Evolutionary conservation across 2,113 vertebrate genomes (phyloP), one percentile per base, ranked within the genome.

Genomic region (Hemiprocne comata): DNA sequence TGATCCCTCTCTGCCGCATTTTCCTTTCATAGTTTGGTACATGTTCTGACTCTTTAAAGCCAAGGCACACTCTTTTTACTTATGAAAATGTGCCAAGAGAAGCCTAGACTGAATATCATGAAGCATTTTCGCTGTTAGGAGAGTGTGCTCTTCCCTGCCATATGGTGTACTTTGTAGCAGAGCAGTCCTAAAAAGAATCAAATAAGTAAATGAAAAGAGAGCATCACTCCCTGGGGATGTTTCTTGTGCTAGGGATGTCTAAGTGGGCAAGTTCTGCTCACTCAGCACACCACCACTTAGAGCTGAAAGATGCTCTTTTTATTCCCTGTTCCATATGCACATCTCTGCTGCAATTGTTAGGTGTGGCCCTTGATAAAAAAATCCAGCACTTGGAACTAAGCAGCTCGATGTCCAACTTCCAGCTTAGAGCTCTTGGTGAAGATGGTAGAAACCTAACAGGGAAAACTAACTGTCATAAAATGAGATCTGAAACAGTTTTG

Each of bases 81-180:
- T 44, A 78, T 19, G 20, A 87, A 94, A 94, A 87, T 26, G 29
- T 93, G 31, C n/a, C 81, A 89, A 84, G 44, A 25, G 82, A 95
- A 82, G 19, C 9, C 50, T 33, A 65, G 33, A 12, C 17, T 75
- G 42, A 78, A 13, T 50, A 80, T 69, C 34, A 72, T 57, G 33
- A 65, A 79, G 5, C 29, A 28, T 44, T 89, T 78, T 23, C 55
- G 44, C 31, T 25, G 20, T 82, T 62, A 64, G 42, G 26, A 81
- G n/a, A 74, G 7, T 4, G 3, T 44, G 28, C 4, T 61, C 4
- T 76, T 73, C n/a, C 53, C 38, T 58, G 11, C 29, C 28, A 53
- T 55, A 31, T 36, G 9, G 6, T n/a, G 5, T 18, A 23, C 25
- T 29, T 77, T 54, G 84, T 58, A 82, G 26, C 21, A 66, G 11